phyloP scores from a whole-genome alignment of 2,888 invertebrate species.

The Dolomedes plantarius region DNA sequence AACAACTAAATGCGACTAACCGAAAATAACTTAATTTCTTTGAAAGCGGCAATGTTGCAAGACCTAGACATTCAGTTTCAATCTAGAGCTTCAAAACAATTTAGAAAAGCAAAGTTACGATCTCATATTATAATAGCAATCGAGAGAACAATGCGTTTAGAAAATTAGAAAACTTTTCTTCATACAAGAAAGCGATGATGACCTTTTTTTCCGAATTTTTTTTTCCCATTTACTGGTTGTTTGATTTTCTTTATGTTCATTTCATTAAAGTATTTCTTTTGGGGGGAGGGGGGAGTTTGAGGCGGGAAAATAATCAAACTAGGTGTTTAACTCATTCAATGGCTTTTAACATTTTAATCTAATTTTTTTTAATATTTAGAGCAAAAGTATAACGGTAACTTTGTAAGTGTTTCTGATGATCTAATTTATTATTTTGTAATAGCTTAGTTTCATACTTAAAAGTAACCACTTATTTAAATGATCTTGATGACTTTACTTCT shows the following conservation, averaged over 20 bases:
- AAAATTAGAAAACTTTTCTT: neutral
- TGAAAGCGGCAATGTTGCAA: constrained; percentile 1
- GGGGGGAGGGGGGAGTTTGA: too few relatives aligned
- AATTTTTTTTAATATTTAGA: too few relatives aligned
- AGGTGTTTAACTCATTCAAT: neutral
- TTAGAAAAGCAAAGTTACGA: neutral
- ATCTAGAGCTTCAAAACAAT: neutral
- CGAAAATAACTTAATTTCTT: constrained; percentile 19
- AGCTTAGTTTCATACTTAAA: too few relatives aligned
- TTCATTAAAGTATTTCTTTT: neutral
- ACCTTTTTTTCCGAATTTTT: neutral
- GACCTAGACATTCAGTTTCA: neutral
- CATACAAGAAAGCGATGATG: neutral
- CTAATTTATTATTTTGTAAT: too few relatives aligned
- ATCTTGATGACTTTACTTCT: too few relatives aligned
- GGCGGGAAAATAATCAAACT: neutral
- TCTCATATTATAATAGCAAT: constrained; percentile 9
- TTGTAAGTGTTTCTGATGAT: too few relatives aligned
- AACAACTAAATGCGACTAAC: constrained; percentile 2
- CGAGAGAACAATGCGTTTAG: constrained; percentile 11
- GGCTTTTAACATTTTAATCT: too few relatives aligned
- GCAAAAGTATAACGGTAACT: too few relatives aligned
- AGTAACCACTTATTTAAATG: too few relatives aligned
- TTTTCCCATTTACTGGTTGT: neutral
- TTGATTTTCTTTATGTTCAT: neutral